phyloP scores from a whole-genome alignment of 1,140 invertebrate species.

The Apis florea region DNA sequence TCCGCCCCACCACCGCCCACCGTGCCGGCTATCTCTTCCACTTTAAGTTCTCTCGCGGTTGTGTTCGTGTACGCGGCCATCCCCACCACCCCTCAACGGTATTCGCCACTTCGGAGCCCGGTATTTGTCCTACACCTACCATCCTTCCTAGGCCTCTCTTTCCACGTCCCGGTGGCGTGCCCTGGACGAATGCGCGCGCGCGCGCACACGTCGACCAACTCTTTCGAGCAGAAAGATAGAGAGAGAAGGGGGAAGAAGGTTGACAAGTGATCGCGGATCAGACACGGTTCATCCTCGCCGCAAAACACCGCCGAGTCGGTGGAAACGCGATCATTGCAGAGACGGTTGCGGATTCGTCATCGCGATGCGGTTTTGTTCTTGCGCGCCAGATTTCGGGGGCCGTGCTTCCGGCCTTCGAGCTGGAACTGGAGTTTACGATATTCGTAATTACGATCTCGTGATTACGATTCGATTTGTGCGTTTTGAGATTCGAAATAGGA shows the following conservation, averaged over 20 bases:
- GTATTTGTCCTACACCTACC: slow-evolving; percentile 68
- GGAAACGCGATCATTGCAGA: slow-evolving; percentile 40
- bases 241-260: neutral
- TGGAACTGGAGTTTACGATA: neutral
- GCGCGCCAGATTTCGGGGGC: neutral
- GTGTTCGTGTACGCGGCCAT: slow-evolving; percentile 61
- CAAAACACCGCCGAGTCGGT: slow-evolving; percentile 43
- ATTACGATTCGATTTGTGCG: neutral
- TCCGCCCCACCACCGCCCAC: slow-evolving; percentile 54
- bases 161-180: slow-evolving; percentile 55
- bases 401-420: neutral
- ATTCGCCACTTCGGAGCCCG: slow-evolving; percentile 67
- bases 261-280: slow-evolving; percentile 54
- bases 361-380: slow-evolving; percentile 26
- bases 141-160: slow-evolving; percentile 48
- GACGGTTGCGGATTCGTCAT: slow-evolving; percentile 38
- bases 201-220: neutral
- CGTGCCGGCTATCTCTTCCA: slow-evolving; percentile 74
- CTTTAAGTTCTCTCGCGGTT: slow-evolving; percentile 66
- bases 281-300: slow-evolving; percentile 42
- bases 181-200: slow-evolving; percentile 7
- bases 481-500: no score
- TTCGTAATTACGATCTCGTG: no score
- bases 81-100: slow-evolving; percentile 60
- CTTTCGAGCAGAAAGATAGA: neutral